Evolutionary conservation across 2,888 invertebrate species (phyloP).

Genomic region (Euproctis similis): DNA sequence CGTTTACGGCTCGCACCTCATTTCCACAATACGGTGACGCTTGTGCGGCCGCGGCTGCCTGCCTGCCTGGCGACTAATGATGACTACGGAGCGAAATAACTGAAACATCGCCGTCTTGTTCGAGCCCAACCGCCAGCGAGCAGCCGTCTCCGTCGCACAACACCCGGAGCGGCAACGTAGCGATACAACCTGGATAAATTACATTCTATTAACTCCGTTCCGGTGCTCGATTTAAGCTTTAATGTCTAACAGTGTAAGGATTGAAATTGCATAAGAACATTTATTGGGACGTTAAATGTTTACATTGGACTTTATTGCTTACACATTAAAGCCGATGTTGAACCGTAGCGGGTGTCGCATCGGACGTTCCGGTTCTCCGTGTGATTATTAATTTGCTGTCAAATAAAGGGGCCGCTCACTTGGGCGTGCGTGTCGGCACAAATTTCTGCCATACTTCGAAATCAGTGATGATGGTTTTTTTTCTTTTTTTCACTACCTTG

Average conservation of each 20-base stretch:
- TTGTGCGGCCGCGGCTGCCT: constrained; percentile 39
- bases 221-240: constrained; percentile 70
- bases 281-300: constrained; percentile 47
- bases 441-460: constrained; percentile 74
- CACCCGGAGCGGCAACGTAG: constrained; percentile 68
- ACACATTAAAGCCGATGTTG: constrained; percentile 59
- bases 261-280: constrained; percentile 63
- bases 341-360: constrained; percentile 44
- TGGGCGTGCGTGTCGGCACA: constrained; percentile 74
- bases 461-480: constrained; percentile 73
- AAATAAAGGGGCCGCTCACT: constrained; percentile 75
- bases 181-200: constrained; percentile 70
- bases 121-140: constrained; percentile 12
- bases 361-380: constrained; percentile 53
- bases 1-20: constrained; percentile 60
- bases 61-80: constrained; percentile 51
- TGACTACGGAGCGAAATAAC: constrained; percentile 50
- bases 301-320: constrained; percentile 55
- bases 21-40: constrained; percentile 57
- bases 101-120: constrained; percentile 53
- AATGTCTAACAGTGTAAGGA: constrained; percentile 61
- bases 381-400: constrained; percentile 75
- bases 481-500: constrained; percentile 66
- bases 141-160: constrained; percentile 47
- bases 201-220: constrained; percentile 72